Evolutionary conservation across 2,797 vertebrate species (phyloP).

Genomic region (Eospalax fontanierii): DNA sequence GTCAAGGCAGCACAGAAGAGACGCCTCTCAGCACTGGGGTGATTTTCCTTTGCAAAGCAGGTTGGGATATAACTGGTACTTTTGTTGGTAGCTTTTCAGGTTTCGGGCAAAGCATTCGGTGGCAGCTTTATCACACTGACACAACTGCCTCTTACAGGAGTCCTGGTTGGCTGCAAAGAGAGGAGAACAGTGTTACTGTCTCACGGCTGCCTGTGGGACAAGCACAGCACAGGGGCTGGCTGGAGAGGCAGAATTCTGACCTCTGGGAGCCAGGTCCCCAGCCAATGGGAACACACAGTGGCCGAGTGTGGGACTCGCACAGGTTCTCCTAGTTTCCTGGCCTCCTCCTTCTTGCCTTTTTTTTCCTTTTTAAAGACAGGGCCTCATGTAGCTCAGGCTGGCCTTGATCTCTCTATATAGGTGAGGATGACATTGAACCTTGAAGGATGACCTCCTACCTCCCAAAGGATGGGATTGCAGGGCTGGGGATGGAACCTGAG

Average conservation of each 20-base stretch:
- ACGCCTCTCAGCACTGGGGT: background rate
- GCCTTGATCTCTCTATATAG: background rate
- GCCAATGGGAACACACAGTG: background rate
- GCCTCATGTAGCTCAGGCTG: background rate
- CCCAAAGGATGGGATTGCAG: background rate
- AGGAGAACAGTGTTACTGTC: background rate
- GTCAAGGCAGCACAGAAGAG: fast-evolving
- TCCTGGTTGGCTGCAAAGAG: constrained; percentile 39
- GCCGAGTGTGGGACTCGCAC: no score
- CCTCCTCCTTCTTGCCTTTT: no score
- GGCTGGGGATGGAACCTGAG: background rate
- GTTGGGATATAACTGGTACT: background rate
- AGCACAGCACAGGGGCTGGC: no score
- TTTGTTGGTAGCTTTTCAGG: background rate
- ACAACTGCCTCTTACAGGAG: constrained; percentile 17
- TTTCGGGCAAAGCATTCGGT: constrained; percentile 7
- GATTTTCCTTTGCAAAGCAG: fast-evolving
- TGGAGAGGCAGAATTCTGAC: background rate
- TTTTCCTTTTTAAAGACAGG: background rate
- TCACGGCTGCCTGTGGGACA: no score
- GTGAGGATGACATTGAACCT: background rate
- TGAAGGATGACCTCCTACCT: background rate
- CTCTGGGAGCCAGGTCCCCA: background rate
- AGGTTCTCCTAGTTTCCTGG: no score
- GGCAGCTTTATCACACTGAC: background rate